A percentile compares a stretch with the other conserved stretches of the same genome.
Evolutionary conservation across 2,113 vertebrate species (phyloP).

Genomic region (Aleadryas rufinucha): DNA sequence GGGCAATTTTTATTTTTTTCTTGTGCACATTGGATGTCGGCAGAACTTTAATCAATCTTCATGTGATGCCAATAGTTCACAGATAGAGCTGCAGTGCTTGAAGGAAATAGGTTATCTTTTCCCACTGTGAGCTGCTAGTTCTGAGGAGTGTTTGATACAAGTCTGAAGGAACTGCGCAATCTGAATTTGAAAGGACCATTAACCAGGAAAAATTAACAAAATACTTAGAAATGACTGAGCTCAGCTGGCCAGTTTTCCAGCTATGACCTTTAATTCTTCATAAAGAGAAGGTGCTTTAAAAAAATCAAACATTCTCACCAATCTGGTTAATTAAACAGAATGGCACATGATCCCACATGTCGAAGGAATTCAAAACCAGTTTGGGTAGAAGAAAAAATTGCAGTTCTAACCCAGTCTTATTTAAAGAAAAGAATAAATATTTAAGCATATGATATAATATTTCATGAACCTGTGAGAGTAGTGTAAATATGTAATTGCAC

Average conservation of each 20-base stretch:
- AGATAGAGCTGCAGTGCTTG: neutral
- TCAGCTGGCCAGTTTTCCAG: neutral
- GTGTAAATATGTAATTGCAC: neutral
- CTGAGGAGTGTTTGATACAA: neutral
- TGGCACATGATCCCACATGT: neutral
- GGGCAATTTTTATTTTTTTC: neutral
- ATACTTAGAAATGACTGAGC: neutral
- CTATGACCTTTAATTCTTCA: slow-evolving; percentile 16
- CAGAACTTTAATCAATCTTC: slow-evolving; percentile 37
- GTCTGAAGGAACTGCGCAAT: neutral
- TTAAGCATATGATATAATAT: neutral
- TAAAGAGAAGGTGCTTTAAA: neutral
- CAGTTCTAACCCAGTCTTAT: neutral
- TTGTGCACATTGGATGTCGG: neutral
- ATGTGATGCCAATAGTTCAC: neutral
- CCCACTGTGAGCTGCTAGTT: neutral
- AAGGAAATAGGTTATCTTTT: slow-evolving; percentile 20
- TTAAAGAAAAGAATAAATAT: neutral
- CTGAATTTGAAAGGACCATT: slow-evolving; percentile 38
- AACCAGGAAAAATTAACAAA: slow-evolving; percentile 53
- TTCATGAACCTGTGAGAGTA: neutral
- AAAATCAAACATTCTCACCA: neutral
- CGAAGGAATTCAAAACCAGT: neutral
- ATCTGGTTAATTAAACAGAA: slow-evolving; percentile 7
- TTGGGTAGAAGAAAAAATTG: neutral